Base-by-base conservation (phyloP, 64 coral and sea anemone species). In the Anthopleura sola region DNA sequence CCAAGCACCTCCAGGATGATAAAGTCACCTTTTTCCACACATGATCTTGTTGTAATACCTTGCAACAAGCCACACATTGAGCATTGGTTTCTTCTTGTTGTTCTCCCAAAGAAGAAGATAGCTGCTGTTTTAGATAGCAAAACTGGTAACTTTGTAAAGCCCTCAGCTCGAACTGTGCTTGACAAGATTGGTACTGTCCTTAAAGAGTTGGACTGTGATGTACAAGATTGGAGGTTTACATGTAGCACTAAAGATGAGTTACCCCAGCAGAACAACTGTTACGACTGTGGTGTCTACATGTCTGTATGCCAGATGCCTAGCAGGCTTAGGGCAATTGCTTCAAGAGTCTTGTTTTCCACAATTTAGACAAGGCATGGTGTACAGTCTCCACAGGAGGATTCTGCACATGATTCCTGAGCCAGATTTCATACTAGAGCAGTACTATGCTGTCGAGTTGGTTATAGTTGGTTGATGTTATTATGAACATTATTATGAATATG, bases 211-310 rank as follows among this genome's bases (percentile, higher is more conserved):
- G n/a, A n/a, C n/a, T n/a, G n/a, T n/a, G n/a, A n/a, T n/a, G n/a
- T n/a, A n/a, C n/a, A n/a, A n/a, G n/a, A n/a, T n/a, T n/a, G 91
- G 91, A 54, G 53, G 46, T 93, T 93, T 68, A 75, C 68, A 23
- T 85, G 17, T 51, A 93, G 89, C 38, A 86, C 49, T 51, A 93
- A 89, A 47, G 75, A 82, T 86, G 83, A 93, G 23, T 75, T 93
- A 51, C 83, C 92, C 38, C 92, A 86, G 87, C 92, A 86, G 78
- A 71, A 8, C n/a, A 93, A 83, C 86, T 51, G 46, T 71, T 78
- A 89, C 57, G 83, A 89, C 48, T 89, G 83, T 93, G 92, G 83
- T 86, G 87, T 89, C 68, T 86, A 89, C 77, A 86, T 93, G 91
- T 58, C 83, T 93, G 40, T 93, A 92, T 87, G 90, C 85, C 32